Evolutionary conservation across 2,888 invertebrate genomes (phyloP).

Genomic region (Dendrolimus houi): DNA sequence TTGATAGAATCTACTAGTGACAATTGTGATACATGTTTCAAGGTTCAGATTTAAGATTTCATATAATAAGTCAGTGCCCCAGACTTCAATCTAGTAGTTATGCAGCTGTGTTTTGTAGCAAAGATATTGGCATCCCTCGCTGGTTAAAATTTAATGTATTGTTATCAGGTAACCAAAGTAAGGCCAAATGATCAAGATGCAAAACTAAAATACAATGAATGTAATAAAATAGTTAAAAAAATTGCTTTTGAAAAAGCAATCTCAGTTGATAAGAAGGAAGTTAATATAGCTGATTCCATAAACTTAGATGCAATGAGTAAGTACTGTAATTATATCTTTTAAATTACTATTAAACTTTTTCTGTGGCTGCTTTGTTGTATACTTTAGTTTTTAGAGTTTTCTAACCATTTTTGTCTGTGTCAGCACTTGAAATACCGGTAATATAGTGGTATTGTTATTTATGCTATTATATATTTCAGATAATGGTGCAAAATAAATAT

Average conservation of each 20-base stretch:
- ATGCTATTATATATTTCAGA: too few relatives aligned
- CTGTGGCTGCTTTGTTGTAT: not conserved
- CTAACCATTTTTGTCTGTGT: too few relatives aligned
- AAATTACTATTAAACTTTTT: not conserved
- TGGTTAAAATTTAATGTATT: not conserved
- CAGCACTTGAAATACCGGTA: too few relatives aligned
- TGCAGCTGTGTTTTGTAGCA: too few relatives aligned
- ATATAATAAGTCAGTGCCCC: too few relatives aligned
- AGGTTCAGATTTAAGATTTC: too few relatives aligned
- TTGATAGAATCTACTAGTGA: too few relatives aligned
- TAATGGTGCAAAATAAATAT: too few relatives aligned
- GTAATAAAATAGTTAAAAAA: slow-evolving; percentile 96
- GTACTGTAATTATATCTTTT: slow-evolving; percentile 23
- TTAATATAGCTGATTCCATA: slow-evolving; percentile 90
- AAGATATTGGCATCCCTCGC: too few relatives aligned
- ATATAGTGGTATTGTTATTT: too few relatives aligned
- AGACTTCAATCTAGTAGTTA: too few relatives aligned
- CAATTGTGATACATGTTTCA: too few relatives aligned
- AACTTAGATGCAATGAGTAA: slow-evolving; percentile 94
- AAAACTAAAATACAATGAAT: slow-evolving; percentile 92
- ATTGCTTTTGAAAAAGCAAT: slow-evolving; percentile 98
- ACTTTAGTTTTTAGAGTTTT: not conserved
- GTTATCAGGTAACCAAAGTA: slow-evolving; percentile 88
- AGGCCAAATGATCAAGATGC: slow-evolving; percentile 97
- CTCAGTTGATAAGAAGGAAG: slow-evolving; percentile 91